A percentile compares a stretch with the other conserved stretches of the same genome.
Evolutionary conservation across 2,113 vertebrate genomes (phyloP).

Genomic region (Laterallus jamaicensis): DNA sequence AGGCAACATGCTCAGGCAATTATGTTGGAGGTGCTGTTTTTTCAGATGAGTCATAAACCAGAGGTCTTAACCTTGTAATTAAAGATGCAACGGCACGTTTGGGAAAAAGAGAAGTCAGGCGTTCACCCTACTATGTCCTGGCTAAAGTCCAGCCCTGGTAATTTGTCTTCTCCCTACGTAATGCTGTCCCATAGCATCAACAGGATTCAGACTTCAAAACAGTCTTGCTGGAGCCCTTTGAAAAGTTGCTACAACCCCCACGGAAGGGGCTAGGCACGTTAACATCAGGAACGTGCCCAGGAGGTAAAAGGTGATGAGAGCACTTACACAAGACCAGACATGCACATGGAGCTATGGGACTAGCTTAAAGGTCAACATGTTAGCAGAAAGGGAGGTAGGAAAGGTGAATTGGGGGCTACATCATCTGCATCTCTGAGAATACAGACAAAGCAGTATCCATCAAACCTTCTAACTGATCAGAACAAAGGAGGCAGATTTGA

Average conservation of each 20-base stretch:
- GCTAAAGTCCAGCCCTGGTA: not conserved
- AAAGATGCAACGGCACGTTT: conserved; percentile 58
- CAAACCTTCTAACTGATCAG: not conserved
- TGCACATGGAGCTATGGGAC: not conserved
- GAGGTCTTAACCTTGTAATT: conserved; percentile 69
- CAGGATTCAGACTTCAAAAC: not conserved
- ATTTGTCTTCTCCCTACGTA: conserved; percentile 9
- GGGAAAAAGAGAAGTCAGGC: not conserved
- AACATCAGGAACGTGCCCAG: not conserved
- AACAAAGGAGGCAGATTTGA: not conserved
- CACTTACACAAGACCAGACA: not conserved
- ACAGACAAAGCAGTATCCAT: not conserved
- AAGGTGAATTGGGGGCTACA: not conserved
- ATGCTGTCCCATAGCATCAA: not conserved
- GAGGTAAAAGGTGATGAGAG: conserved; percentile 36
- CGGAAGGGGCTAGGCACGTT: not conserved
- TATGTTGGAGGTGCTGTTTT: conserved; percentile 44
- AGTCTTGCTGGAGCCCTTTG: not conserved
- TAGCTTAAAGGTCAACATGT: not conserved
- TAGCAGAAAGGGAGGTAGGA: not conserved
- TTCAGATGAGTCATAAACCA: conserved; percentile 59
- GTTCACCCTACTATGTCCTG: conserved; percentile 38
- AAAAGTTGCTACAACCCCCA: not conserved
- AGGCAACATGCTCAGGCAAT: conserved; percentile 32
- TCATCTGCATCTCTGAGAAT: not conserved